These are phyloP conservation scores for Thamnaconus septentrionalis DNA, from an alignment of 2,113 vertebrate genomes.

Conservation along the genomic window DNA sequence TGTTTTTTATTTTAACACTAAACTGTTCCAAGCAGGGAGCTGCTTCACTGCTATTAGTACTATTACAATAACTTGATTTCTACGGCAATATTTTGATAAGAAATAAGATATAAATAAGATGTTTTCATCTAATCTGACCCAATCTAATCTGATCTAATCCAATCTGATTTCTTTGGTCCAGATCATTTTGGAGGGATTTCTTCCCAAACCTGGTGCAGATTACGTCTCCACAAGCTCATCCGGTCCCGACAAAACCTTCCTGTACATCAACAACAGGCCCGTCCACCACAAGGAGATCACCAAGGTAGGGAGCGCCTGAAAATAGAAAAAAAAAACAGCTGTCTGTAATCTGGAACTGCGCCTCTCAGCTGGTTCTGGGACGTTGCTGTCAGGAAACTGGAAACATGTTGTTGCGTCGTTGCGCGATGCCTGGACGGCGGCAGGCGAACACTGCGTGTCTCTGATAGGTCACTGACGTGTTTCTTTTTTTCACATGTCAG, in stretches of 20 bases:
- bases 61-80: too few species aligned
- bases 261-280: conserved; percentile 89
- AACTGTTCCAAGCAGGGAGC: too few species aligned
- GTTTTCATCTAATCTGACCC: too few species aligned
- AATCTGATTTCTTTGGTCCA: conserved; percentile 57
- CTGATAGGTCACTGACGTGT: not conserved
- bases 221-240: conserved; percentile 81
- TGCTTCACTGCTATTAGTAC: too few species aligned
- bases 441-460: too few species aligned
- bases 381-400: too few species aligned
- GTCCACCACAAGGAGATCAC: conserved; percentile 90
- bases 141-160: too few species aligned
- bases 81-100: too few species aligned
- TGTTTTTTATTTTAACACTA: not conserved
- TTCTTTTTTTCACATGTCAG: conserved; percentile 62
- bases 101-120: too few species aligned
- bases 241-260: conserved; percentile 85
- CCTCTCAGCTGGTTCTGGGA: too few species aligned
- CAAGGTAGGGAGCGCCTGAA: conserved; percentile 79
- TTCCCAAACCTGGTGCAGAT: conserved; percentile 86
- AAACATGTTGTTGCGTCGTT: not conserved
- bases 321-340: not conserved
- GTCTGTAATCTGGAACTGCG: not conserved
- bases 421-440: too few species aligned
- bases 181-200: conserved; percentile 88